Conservation (phyloP, 2,888 invertebrate genomes). For the Brachypterus glaber region DNA sequence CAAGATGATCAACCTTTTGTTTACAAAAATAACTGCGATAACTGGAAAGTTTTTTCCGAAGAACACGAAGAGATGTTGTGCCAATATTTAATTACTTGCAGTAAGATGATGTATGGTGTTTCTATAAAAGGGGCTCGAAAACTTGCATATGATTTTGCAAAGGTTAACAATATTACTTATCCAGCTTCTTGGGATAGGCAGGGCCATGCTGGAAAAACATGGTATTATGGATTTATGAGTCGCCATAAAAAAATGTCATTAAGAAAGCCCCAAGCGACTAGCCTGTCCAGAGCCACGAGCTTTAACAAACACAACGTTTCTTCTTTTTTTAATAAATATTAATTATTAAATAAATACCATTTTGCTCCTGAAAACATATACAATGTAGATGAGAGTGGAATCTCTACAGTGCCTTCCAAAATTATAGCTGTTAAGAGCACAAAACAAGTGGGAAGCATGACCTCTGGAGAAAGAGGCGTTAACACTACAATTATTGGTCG, state of each 20-base stretch:
- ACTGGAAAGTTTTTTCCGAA: too few species aligned
- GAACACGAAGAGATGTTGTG: too few species aligned
- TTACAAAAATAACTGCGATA: too few species aligned
- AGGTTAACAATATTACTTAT: constrained; percentile 20
- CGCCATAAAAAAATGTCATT: constrained; percentile 20
- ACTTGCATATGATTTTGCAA: constrained; percentile 19
- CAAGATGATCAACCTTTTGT: too few species aligned
- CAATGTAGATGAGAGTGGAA: constrained; percentile 27
- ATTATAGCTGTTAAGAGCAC: constrained; percentile 24
- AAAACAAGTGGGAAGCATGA: constrained; percentile 25
- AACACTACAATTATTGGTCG: constrained; percentile 21
- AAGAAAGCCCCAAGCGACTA: constrained; percentile 27
- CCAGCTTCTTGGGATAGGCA: constrained; percentile 18
- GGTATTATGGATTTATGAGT: constrained; percentile 16
- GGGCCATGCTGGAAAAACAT: constrained; percentile 17
- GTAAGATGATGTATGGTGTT: too few species aligned
- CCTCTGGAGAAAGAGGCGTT: too few species aligned
- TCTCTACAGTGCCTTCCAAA: constrained; percentile 27
- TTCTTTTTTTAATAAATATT: constrained; percentile 18
- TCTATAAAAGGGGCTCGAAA: constrained; percentile 11
- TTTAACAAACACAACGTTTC: constrained; percentile 25
- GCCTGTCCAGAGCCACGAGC: constrained; percentile 24
- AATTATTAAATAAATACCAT: constrained; percentile 4
- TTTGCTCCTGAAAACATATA: constrained; percentile 20
- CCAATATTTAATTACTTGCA: too few species aligned